Evolutionary conservation across 2,888 invertebrate genomes (phyloP), one percentile per base, ranked within the genome.

Genomic region (Cheilosia vulpina): DNA sequence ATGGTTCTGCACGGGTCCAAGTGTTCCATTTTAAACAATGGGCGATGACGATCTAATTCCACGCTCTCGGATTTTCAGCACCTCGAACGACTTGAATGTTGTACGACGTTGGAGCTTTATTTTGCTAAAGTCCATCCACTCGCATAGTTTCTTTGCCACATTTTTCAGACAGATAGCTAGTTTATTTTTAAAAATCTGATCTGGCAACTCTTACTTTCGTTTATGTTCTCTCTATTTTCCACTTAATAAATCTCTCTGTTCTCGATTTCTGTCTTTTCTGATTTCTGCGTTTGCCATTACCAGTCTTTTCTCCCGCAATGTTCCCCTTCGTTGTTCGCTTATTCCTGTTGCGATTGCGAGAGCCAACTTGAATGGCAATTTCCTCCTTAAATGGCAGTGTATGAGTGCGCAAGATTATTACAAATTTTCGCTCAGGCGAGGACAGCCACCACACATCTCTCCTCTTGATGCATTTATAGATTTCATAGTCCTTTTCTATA

Each of bases 331-430:
- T 34, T 21, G 15, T 17, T 58, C 58, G 21, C 34, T 52, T 60
- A 50, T 52, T 72, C 21, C 53, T 21, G 52, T 38, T 38, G 13
- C 38, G 38, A 38, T 0, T 31, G 38, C 38, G 13, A 38, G 38
- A 38, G 38, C 11, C 58, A 27, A 50, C 21, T 71, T 75, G 47
- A 73, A 68, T 4, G 66, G 66, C 58, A 75, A 75, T 80, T 68
- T 73, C 80, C 62, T 52, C 24, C 13, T 13, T 13, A 11, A 24
- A 52, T 21, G 21, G 19, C 7, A 50, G 66, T 62, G 9, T 57
- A 52, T 72, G 66, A 62, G 78, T 78, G 78, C 78, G 78, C 77
- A 82, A 77, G 41, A 63, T 62, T 69, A 57, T 82, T 71, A 21
- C 63, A 47, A 78, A 43, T 77, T 65, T 77, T 60, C 52, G 38